Percentiles rank a stretch among this genome's conserved stretches.
These are phyloP conservation scores for Macrostomum cliftonense DNA, from an alignment of 2,888 invertebrate genomes.

Conservation along the genomic window DNA sequence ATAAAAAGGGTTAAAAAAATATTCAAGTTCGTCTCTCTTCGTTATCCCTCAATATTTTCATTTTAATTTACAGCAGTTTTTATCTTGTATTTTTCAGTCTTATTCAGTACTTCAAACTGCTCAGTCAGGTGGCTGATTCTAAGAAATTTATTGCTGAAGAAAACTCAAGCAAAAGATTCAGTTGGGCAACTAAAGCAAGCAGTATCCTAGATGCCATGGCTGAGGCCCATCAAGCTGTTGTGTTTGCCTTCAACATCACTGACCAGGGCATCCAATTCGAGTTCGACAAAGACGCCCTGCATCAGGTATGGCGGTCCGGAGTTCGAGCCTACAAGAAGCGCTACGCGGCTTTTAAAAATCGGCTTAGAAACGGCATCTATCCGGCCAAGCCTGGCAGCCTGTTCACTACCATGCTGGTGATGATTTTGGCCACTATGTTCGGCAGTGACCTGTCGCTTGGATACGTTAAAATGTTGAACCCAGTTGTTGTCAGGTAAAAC, in stretches of 20 bases:
- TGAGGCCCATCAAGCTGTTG: constrained; percentile 92
- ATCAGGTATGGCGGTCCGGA: constrained; percentile 83
- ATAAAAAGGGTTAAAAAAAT: no score
- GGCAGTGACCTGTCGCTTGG: constrained; percentile 11
- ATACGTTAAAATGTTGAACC: constrained; percentile 3
- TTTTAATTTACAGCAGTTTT: no score
- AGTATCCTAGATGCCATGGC: constrained; percentile 52
- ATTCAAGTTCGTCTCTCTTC: no score
- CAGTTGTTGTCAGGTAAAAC: constrained; percentile 2
- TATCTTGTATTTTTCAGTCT: no score
- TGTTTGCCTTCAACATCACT: constrained; percentile 86
- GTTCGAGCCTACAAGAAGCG: constrained; percentile 85
- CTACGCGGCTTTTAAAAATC: constrained; percentile 52
- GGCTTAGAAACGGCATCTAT: constrained; percentile 78
- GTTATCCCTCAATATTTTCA: no score
- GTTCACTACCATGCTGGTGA: constrained; percentile 55
- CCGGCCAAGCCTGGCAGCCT: constrained; percentile 78
- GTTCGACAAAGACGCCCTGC: constrained; percentile 83
- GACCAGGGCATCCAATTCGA: constrained; percentile 96
- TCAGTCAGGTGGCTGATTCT: no score
- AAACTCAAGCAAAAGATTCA: no score
- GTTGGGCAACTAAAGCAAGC: no score
- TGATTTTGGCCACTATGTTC: constrained; percentile 7
- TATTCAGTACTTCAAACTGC: no score
- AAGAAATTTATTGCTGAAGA: no score